Evolutionary conservation across 2,113 vertebrate genomes (phyloP).

Genomic region (Antechinus stuartii): DNA sequence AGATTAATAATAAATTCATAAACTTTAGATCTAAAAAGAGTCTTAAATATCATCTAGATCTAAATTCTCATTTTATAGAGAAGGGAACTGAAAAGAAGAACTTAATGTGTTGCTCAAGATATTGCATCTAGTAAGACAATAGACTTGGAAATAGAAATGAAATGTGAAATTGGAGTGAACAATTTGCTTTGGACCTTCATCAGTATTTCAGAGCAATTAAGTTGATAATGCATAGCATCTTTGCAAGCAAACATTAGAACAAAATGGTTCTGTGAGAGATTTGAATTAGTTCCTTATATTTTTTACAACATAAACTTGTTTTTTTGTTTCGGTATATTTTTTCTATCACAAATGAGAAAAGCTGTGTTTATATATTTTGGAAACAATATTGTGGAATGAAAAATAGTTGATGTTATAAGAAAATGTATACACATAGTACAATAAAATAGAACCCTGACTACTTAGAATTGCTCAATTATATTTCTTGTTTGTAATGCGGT

Average conservation of each 20-base stretch:
- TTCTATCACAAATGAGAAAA: neutral
- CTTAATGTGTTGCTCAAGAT: neutral
- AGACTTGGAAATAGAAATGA: neutral
- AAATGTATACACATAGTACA: slow-evolving; percentile 47
- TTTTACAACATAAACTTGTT: neutral
- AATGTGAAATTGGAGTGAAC: slow-evolving; percentile 42
- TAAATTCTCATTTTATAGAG: neutral
- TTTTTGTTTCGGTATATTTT: slow-evolving; percentile 34
- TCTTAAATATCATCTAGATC: neutral
- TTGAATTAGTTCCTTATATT: neutral
- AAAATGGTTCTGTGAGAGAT: neutral
- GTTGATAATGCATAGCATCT: neutral
- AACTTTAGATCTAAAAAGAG: neutral
- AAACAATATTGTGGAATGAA: slow-evolving; percentile 40
- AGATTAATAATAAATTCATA: neutral
- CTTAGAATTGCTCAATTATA: slow-evolving; percentile 60
- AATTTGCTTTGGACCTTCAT: neutral
- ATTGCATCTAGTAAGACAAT: neutral
- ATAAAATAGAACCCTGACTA: slow-evolving; percentile 45
- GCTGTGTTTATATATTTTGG: slow-evolving; percentile 46
- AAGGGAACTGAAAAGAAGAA: neutral
- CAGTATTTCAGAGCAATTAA: neutral
- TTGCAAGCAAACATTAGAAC: slow-evolving; percentile 16
- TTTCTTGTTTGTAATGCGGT: slow-evolving; percentile 45
- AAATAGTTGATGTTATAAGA: slow-evolving; percentile 52